These are phyloP conservation scores for Epinotia brunnichana DNA, from an alignment of 2,888 invertebrate species.

Conservation along the genomic window DNA sequence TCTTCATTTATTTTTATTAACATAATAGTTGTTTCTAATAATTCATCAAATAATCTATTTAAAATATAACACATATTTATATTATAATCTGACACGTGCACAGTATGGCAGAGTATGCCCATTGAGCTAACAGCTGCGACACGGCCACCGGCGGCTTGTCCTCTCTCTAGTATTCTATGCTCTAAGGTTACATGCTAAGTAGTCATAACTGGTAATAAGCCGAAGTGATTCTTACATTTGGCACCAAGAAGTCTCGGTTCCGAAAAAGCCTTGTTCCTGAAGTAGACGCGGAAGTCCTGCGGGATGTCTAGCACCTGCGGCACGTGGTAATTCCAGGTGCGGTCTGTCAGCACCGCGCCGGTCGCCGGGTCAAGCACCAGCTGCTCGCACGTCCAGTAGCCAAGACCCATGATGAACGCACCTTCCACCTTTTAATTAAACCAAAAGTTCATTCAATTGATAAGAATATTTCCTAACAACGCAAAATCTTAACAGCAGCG, in stretches of 20 bases:
- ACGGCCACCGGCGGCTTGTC: no score
- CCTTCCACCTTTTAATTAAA: slow-evolving; percentile 83
- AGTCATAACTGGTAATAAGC: no score
- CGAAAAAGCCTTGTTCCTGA: slow-evolving; percentile 82
- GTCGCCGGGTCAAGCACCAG: slow-evolving; percentile 79
- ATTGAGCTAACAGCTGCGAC: no score
- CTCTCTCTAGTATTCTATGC: no score
- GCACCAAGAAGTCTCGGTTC: slow-evolving; percentile 81
- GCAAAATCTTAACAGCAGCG: no score
- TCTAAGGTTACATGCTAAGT: no score
- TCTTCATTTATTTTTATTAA: no score
- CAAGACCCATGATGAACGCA: slow-evolving; percentile 86
- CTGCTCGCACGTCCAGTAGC: slow-evolving; percentile 87
- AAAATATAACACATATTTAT: no score
- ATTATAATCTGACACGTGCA: no score
- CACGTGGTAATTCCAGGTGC: slow-evolving; percentile 88
- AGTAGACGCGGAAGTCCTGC: slow-evolving; percentile 83
- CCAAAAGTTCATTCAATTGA: background rate
- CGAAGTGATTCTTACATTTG: slow-evolving; percentile 62
- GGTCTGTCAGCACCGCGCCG: slow-evolving; percentile 85
- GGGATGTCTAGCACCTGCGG: slow-evolving; percentile 87
- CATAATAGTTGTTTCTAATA: no score
- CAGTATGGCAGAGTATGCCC: no score
- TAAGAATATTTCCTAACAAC: background rate
- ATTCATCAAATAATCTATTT: no score